Evolutionary conservation across 2,888 invertebrate genomes (phyloP).

Genomic region (Heliconius aoede): DNA sequence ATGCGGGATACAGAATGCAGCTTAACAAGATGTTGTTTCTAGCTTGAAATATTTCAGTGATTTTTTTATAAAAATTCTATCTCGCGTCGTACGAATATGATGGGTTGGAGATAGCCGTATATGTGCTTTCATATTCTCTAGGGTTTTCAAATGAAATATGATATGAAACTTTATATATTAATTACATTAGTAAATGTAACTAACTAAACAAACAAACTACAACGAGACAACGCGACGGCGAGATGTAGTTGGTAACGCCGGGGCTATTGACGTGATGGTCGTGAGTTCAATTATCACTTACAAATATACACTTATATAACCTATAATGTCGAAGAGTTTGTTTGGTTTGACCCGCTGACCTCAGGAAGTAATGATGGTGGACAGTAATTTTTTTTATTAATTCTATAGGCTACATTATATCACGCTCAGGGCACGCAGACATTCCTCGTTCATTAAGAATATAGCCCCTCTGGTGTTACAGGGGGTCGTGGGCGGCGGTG

Average conservation of each 20-base stretch:
- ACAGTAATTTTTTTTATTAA: no score
- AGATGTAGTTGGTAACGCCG: background rate
- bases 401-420: no score
- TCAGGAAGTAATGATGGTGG: no score
- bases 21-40: background rate
- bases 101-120: background rate
- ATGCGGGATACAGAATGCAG: background rate
- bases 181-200: constrained; percentile 18
- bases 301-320: no score
- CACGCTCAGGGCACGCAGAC: no score
- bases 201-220: constrained; percentile 12
- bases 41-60: constrained; percentile 1
- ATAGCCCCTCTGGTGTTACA: no score
- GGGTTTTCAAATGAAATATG: constrained; percentile 21
- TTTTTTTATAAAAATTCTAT: background rate
- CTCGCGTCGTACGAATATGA: background rate
- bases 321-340: no score
- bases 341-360: no score
- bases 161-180: constrained; percentile 18
- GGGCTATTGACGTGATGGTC: background rate
- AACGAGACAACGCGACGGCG: background rate
- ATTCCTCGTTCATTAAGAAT: no score
- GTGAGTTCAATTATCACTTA: background rate
- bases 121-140: background rate
- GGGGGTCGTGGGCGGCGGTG: no score